Base-by-base conservation (phyloP, 2,797 vertebrate species). In the Hydrocynus forskahlii region DNA sequence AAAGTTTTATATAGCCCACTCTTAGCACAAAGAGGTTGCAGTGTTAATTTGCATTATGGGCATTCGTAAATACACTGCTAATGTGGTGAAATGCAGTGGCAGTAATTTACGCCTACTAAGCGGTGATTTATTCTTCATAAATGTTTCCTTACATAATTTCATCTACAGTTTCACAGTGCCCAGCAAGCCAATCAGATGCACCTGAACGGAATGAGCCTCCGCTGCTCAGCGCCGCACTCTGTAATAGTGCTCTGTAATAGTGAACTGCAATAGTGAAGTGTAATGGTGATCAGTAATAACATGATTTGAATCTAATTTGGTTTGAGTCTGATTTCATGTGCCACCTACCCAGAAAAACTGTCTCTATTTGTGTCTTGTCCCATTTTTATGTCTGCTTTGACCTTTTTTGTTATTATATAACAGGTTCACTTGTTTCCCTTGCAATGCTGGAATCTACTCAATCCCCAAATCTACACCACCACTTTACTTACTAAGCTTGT, bases 401-500 rank as follows among this genome's bases (percentile, higher is more conserved):
- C 16, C 4, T n/a, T 55, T 1, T 70, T 8, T 43, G 60, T n/a
- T 16, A 63, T 23, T 17, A 13, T 54, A n/a, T 73, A 64, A 52
- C 13, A 74, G 35, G 17, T 73, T 35, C 13, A 59, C 8, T 21
- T 45, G 48, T 35, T 50, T 68, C 17, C 17, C 23, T 21, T 38
- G 23, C 7, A 17, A 16, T 62, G 35, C 35, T 66, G 25, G 69
- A 62, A 62, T 76, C 75, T 62, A 64, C 54, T 21, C 43, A 40
- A 23, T 60, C 17, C 38, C 23, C 63, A 0, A 35, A 60, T 73
- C 55, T 62, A 66, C 55, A 43, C 70, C 75, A 75, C 66, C 59
- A 72, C 81, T 63, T 52, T 87, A 88, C 89, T 90, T 90, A 84
- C 87, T 85, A 88, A 90, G 87, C 85, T 83, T 83, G 87, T 88